Base-by-base conservation (phyloP, 1,140 invertebrate genomes). In the Pseudoatta argentina region DNA sequence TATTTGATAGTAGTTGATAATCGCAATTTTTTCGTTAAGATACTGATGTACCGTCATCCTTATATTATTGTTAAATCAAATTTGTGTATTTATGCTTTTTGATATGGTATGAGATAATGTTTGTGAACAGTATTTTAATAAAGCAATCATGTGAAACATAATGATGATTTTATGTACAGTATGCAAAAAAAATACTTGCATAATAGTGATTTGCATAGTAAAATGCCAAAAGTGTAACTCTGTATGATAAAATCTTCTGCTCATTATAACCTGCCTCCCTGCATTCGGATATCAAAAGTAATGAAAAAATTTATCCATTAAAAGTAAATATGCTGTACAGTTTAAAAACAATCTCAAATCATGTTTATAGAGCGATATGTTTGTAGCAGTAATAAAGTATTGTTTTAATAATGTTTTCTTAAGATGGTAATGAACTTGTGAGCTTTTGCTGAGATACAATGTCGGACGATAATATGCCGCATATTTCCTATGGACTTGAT, bases 401-500 rank as follows among this genome's bases (percentile, higher is more conserved):
- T 4, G 1, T 85, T 53, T 87, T 21, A 27, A 61, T 44, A 39
- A 53, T 8, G 30, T 63, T 86, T 86, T 89, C 39, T 44, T 44
- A 83, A 87, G 57, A 72, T 83, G 75, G 39, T 76, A 16, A 71
- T 69, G 55, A 64, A 78, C n/a, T 82, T 82, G 7, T 86, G 48
- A 88, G 61, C 66, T 27, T 18, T 69, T 24, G 44, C 30, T 69
- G 34, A 85, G 72, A 53, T 75, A 91, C 34, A 27, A 94, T 94
- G 93, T 94, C 93, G 24, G 92, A 92, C 48, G 89, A 91, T 48
- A 91, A 87, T 76, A 64, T 86, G 59, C 86, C 91, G 21, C 86
- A 91, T 21, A 69, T 88, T 14, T 87, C 89, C 12, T 90, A 87
- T 82, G 88, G 91, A 24, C 27, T 89, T 16, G 91, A 93, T 64